Evolutionary conservation across 1,140 invertebrate species (phyloP), one percentile per base, ranked within the genome.

Genomic region (Heliconius nattereri): DNA sequence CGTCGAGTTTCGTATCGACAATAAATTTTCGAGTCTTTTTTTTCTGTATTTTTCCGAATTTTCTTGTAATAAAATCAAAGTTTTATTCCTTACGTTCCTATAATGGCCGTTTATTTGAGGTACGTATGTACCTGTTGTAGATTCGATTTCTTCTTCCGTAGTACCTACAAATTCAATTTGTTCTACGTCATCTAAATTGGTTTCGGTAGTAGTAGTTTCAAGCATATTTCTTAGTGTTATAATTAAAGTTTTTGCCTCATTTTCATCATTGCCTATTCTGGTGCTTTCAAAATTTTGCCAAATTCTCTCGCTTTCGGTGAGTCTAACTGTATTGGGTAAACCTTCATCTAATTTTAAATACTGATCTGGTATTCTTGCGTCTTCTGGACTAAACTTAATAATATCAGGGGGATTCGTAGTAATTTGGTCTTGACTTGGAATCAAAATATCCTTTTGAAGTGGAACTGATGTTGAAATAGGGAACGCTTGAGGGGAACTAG

Each of bases 71-170:
- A 87, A 83, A 60, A 85, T 88, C 71, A 89, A 73, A 54, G 78
- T 87, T 83, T 91, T 91, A 74, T 85, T 85, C 73, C 87, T 87
- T 20, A 87, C 79, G 73, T 85, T 88, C 79, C 90, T 87, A 52
- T 94, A 92, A 74, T 94, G 92, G 49, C 92, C 90, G 75, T 94
- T 94, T 70, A 90, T 87, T 74, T 90, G 91, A 29, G 90, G 92
- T 20, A 91, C 89, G 54, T 92, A 92, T 1, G 89, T 85, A 26
- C 80, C 80, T 52, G 78, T 78, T 16, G 70, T 81, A 32, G 83
- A 60, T 81, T 85, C 82, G 66, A 71, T 57, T 29, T 80, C 37
- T 57, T 82, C 71, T 78, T 81, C 77, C 3, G 35, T 37, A 29
- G 60, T 66, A 57, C 81, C 71, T 49, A 49, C 45, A 66, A 13